Conservation (phyloP, 2,888 invertebrate species). For the Andricus quercusramuli region DNA sequence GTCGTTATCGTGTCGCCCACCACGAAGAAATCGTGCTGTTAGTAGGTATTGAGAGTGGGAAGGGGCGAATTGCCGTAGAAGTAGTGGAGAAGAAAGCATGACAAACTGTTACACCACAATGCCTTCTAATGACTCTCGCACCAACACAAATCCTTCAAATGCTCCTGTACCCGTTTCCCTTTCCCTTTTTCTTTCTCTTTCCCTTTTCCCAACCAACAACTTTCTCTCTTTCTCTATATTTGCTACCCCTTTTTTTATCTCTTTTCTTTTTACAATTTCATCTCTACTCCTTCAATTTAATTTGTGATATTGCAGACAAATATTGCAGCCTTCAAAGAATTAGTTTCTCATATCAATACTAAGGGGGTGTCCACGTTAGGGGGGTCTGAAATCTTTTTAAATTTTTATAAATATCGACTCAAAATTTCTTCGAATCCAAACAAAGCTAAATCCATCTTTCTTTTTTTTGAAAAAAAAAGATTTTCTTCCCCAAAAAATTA, state of each 20-base stretch:
- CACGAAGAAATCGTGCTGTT: constrained; percentile 59
- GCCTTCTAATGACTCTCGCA: constrained; percentile 73
- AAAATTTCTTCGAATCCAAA: too few relatives aligned
- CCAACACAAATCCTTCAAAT: constrained; percentile 41
- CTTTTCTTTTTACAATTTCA: background rate
- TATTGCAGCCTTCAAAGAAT: background rate
- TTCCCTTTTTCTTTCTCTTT: background rate
- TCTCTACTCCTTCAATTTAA: background rate
- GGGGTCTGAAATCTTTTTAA: too few relatives aligned
- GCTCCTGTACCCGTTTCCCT: constrained; percentile 3
- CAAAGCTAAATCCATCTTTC: too few relatives aligned
- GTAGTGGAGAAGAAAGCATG: constrained; percentile 59
- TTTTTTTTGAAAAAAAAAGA: too few relatives aligned
- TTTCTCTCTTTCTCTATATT: constrained; percentile 21
- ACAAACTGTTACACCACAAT: constrained; percentile 71
- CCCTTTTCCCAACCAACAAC: constrained; percentile 15
- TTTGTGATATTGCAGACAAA: background rate
- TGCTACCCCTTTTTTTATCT: background rate
- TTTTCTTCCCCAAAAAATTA: too few relatives aligned
- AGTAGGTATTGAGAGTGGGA: constrained; percentile 39
- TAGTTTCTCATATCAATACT: background rate
- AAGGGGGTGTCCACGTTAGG: too few relatives aligned
- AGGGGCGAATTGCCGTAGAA: background rate
- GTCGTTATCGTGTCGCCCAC: background rate
- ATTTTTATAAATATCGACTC: too few relatives aligned